Base-by-base conservation (phyloP, 2,888 invertebrate genomes). In the Hirtodrosophila cameraria region DNA sequence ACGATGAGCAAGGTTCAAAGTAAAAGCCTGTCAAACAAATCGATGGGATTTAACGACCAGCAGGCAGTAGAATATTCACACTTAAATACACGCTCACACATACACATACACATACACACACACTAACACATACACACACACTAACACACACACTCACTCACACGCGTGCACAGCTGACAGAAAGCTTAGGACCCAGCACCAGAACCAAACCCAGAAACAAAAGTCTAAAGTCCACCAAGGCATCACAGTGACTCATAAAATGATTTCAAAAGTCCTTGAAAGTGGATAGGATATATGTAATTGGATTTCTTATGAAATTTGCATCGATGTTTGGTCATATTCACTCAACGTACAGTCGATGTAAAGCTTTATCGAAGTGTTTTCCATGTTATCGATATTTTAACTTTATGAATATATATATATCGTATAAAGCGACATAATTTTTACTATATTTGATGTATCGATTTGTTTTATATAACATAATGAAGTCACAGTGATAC, bases 1-100 rank as follows among this genome's bases (percentile, higher is more conserved):
- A 16, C 27, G 15, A n/a, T 7, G 23, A 20, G 12, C 41, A 75
- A 69, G 70, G 54, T 70, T 49, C 48, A 53, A 49, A 71, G 55
- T 71, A 43, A 71, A 71, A 71, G 71, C 59, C 71, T 71, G 72
- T 86, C 79, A 79, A 79, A 86, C 86, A 79, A 86, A 79, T 86
- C 79, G 86, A 79, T 79, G 61, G 30, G 55, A 75, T 70, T 71
- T 69, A 63, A 54, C 70, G 55, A 48, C 20, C 23, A 49, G 25
- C 42, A 20, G 42, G n/a, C 61, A 60, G 39, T 13, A 60, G 46
- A 48, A 43, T 25, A 25, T n/a, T 9, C 1, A 30, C 6, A 30
- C 7, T 39, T 2, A 16, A 2, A 18, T 7, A 25, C 18, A 23
- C n/a, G 12, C 6, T 9, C 13, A 41, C 1, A 13, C 2, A 12